Base-by-base conservation (phyloP, 2,888 invertebrate genomes). In the Pteria penguin region DNA sequence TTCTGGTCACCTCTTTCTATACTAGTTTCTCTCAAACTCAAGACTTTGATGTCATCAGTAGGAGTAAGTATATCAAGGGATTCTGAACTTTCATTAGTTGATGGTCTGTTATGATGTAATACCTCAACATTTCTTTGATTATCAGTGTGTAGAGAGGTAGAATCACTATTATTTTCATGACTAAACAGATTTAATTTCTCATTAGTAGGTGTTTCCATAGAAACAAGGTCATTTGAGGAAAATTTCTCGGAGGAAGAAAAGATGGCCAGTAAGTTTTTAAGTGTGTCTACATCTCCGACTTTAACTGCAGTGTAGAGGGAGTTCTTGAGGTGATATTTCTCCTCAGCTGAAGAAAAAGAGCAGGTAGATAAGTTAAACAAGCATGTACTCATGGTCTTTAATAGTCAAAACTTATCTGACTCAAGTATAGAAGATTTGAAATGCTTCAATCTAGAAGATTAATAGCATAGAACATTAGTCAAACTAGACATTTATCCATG, bases 251-350 rank as follows among this genome's bases (percentile, higher is more conserved):
- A 32, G n/a, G 33, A 52, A 36, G 62, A 55, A 69, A 79, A 82
- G 14, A 75, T 68, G 33, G 83, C 81, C 31, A 90, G 75, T 1
- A 89, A 75, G 58, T 82, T 79, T 45, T 79, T 78, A 8, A 92
- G 79, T 22, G 79, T 76, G 4, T 83, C 78, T 11, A 82, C 73
- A 75, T 92, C 87, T 14, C 92, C 91, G 26, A 84, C 77, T 74
- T 90, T 89, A 75, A 91, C 88, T 1, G 90, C 88, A 5, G 92
- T 92, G 81, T 90, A 92, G 31, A 92, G 78, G 31, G 82, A 84
- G 78, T 91, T 90, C 74, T 88, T 86, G 8, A 87, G 63, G 33
- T 87, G 86, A 71, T 85, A 85, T 63, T 81, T 82, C 70, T 86
- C 86, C 36, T 86, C 88, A 67, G 84, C 90, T 88, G 87, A 31